These are phyloP conservation scores for Cantharis nigra DNA, from an alignment of 2,888 invertebrate species.

Conservation along the genomic window DNA sequence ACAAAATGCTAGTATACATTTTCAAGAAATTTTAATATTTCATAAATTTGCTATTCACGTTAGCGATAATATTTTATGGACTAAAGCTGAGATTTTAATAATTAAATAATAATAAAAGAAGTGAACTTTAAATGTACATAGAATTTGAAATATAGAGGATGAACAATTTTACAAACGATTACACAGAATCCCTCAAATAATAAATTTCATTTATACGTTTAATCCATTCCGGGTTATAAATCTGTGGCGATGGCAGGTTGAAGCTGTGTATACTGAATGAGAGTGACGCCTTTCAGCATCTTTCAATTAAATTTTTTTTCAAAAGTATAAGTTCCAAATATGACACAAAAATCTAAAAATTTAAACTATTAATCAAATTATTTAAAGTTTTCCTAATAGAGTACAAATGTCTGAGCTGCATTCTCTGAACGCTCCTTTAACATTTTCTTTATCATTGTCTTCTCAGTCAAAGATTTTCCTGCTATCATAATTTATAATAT, in stretches of 20 bases:
- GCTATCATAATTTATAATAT: too few species aligned
- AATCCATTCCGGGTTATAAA: conserved; percentile 33
- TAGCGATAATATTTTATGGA: background rate
- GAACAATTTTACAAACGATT: conserved; percentile 18
- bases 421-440: too few species aligned
- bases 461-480: too few species aligned
- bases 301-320: background rate
- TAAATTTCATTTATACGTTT: conserved; percentile 21
- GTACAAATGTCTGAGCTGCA: too few species aligned
- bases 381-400: background rate
- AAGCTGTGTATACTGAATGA: conserved; percentile 7
- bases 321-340: background rate
- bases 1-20: background rate
- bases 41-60: background rate
- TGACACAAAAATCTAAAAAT: background rate
- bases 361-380: background rate
- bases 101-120: background rate
- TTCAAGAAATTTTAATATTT: background rate
- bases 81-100: background rate
- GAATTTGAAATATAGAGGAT: conserved; percentile 18
- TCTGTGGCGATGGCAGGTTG: conserved; percentile 31
- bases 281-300: conserved; percentile 5
- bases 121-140: conserved; percentile 16
- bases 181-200: conserved; percentile 14
- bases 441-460: too few species aligned